phyloP scores from a whole-genome alignment of 2,888 invertebrate genomes.

The Erebia aethiops region DNA sequence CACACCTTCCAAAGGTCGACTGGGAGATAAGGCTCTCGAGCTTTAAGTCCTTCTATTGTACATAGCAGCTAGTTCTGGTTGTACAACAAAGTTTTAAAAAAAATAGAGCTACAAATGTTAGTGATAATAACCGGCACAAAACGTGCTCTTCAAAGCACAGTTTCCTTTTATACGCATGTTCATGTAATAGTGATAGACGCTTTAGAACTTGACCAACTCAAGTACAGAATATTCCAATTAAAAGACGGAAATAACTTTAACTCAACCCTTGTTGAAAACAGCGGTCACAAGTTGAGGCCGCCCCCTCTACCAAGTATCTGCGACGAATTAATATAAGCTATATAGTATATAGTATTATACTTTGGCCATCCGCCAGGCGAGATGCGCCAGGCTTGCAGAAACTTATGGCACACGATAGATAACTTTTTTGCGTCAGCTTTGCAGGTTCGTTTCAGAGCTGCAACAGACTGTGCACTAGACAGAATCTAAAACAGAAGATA shows the following conservation, averaged over 20 bases:
- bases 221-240: background rate
- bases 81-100: no score
- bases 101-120: no score
- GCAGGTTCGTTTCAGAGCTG: background rate
- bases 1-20: no score
- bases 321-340: constrained; percentile 42
- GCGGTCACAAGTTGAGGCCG: constrained; percentile 20
- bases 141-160: no score
- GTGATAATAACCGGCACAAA: no score
- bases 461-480: background rate
- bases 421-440: constrained; percentile 18
- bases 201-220: background rate
- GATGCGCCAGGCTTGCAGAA: constrained; percentile 36
- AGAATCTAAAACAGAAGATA: no score
- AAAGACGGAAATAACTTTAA: constrained; percentile 5
- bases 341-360: background rate
- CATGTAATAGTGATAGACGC: no score
- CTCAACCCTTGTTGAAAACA: constrained; percentile 12
- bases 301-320: constrained; percentile 33
- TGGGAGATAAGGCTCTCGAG: no score
- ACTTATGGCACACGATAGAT: constrained; percentile 23
- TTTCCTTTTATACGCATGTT: no score
- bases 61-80: no score
- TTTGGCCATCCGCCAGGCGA: constrained; percentile 37
- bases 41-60: no score